Percentiles rank a stretch among this genome's conserved stretches.
phyloP scores from a whole-genome alignment of 2,888 invertebrate genomes.

The Brachyptera putata region DNA sequence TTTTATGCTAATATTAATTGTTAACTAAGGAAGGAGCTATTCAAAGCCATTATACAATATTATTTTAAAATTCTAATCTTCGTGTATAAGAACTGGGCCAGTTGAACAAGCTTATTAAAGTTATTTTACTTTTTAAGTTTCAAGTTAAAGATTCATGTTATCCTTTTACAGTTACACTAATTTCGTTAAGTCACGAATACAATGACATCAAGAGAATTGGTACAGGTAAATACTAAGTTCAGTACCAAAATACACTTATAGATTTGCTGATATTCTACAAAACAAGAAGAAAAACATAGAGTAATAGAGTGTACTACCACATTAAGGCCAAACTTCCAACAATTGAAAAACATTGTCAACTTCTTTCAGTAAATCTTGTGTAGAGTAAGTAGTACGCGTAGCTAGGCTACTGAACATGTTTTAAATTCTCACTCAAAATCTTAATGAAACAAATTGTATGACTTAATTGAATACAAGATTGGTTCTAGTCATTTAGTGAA shows the following conservation, averaged over 20 bases:
- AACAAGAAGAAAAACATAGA: not conserved
- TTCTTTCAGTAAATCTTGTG: too few species aligned
- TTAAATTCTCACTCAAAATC: too few species aligned
- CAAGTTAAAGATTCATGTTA: too few species aligned
- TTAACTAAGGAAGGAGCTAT: not conserved
- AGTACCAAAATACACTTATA: constrained; percentile 20
- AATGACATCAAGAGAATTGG: constrained; percentile 17
- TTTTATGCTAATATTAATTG: too few species aligned
- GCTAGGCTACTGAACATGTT: too few species aligned
- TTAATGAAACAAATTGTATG: too few species aligned
- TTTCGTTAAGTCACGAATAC: not conserved
- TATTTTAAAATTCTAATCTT: too few species aligned
- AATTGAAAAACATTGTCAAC: not conserved
- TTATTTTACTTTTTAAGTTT: too few species aligned
- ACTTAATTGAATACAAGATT: too few species aligned
- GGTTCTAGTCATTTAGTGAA: too few species aligned
- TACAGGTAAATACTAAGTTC: constrained; percentile 8
- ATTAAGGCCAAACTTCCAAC: constrained; percentile 15
- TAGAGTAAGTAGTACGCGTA: too few species aligned
- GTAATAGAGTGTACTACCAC: not conserved
- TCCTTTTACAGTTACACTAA: too few species aligned
- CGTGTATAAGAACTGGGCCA: not conserved
- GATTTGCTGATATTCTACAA: constrained; percentile 4
- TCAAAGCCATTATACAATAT: not conserved
- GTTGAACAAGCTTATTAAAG: not conserved